A percentile compares a stretch with the other conserved stretches of the same genome.
Evolutionary conservation across 2,888 invertebrate species (phyloP).

Genomic region (Epicampocera succincta): DNA sequence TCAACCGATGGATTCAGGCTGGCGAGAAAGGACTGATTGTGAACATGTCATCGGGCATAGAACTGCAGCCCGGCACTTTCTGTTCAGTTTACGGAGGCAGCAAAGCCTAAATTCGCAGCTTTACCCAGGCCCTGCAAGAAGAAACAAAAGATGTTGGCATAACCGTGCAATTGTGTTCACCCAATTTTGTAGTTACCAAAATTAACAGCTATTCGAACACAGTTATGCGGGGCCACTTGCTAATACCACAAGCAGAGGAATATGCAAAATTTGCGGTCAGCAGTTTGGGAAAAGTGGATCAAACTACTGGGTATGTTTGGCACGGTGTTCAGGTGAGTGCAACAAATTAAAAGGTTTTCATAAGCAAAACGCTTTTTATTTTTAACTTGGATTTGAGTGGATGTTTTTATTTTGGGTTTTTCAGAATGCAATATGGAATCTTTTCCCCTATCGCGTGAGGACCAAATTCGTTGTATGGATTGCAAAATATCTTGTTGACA

Average conservation of each 20-base stretch:
- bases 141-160: conserved; percentile 90
- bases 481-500: conserved; percentile 8
- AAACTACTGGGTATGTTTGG: conserved; percentile 93
- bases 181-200: conserved; percentile 87
- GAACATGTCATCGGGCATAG: conserved; percentile 93
- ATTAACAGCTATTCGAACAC: conserved; percentile 90
- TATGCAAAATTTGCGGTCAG: conserved; percentile 89
- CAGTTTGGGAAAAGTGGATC: conserved; percentile 89
- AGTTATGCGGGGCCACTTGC: conserved; percentile 85
- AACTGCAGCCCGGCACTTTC: conserved; percentile 90
- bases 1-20: conserved; percentile 88
- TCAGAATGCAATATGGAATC: conserved; percentile 43
- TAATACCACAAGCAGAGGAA: conserved; percentile 86
- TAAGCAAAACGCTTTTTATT: too few species aligned
- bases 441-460: conserved; percentile 30
- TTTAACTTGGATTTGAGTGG: background rate
- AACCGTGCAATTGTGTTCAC: conserved; percentile 91
- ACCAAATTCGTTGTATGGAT: background rate
- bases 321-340: conserved; percentile 89
- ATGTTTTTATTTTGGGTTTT: background rate
- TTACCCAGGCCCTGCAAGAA: conserved; percentile 89
- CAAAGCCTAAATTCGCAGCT: conserved; percentile 89
- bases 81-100: conserved; percentile 94
- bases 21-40: conserved; percentile 89
- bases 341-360: background rate